phyloP scores from a whole-genome alignment of 2,888 invertebrate species.

The Phragmatobia fuliginosa region DNA sequence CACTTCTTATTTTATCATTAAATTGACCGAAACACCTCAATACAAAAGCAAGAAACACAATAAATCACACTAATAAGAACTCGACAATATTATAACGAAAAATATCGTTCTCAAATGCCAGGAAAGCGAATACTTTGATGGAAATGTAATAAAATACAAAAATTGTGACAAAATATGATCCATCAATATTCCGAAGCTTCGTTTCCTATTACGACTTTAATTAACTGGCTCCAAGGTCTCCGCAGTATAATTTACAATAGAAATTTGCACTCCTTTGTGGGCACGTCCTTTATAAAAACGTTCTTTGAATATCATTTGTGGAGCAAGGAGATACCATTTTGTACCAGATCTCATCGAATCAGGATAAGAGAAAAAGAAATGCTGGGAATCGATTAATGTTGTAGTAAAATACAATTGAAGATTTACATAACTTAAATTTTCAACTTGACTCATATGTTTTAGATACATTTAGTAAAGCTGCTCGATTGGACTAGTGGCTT shows the following conservation, averaged over 20 bases:
- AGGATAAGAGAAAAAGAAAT: not conserved
- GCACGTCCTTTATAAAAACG: conserved; percentile 34
- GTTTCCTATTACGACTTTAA: conserved; percentile 59
- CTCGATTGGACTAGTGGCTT: too few relatives aligned
- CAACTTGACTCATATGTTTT: too few relatives aligned
- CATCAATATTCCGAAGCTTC: conserved; percentile 41
- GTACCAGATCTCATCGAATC: not conserved
- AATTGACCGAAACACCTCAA: too few relatives aligned
- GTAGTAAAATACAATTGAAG: too few relatives aligned
- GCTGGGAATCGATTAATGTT: too few relatives aligned
- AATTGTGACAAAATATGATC: conserved; percentile 30
- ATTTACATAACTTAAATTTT: too few relatives aligned
- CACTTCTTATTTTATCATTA: too few relatives aligned
- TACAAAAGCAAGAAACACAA: too few relatives aligned
- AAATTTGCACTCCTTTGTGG: conserved; percentile 50
- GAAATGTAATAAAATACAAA: conserved; percentile 29
- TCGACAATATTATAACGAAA: conserved; percentile 12
- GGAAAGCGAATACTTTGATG: conserved; percentile 19
- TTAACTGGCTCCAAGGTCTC: conserved; percentile 51
- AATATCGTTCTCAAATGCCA: conserved; percentile 3
- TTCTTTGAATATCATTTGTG: conserved; percentile 30
- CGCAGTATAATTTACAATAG: conserved; percentile 49
- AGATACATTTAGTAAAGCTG: too few relatives aligned
- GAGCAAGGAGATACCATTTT: conserved; percentile 18
- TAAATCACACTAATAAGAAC: conserved; percentile 20